phyloP scores from a whole-genome alignment of 2,113 vertebrate species.

The Tyto alba region DNA sequence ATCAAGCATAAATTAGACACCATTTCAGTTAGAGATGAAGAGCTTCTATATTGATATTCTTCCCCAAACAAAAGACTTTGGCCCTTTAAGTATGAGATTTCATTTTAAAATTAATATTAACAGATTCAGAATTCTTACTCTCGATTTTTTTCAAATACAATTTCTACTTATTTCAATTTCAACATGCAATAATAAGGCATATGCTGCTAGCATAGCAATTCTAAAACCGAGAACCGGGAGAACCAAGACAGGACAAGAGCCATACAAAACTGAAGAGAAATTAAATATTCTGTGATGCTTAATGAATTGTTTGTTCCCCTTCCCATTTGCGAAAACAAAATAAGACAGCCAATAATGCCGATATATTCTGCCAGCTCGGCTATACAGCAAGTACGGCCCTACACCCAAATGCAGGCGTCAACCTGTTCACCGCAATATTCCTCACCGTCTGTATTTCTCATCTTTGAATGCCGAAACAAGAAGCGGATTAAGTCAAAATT shows the following conservation, averaged over 20 bases:
- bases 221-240: neutral
- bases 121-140: neutral
- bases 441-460: neutral
- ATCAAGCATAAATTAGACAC: conserved; percentile 21
- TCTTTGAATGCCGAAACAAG: neutral
- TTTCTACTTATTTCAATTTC: neutral
- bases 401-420: neutral
- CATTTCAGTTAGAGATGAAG: neutral
- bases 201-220: neutral
- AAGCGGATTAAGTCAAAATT: neutral
- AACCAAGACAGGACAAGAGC: neutral
- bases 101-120: neutral
- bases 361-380: neutral
- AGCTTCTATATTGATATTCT: neutral
- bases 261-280: neutral
- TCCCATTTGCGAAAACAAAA: neutral
- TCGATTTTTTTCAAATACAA: neutral
- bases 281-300: neutral
- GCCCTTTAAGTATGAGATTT: neutral
- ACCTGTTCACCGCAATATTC: neutral
- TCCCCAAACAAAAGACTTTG: neutral
- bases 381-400: neutral
- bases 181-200: neutral
- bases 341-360: neutral
- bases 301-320: neutral